Percentiles rank a stretch among this genome's conserved stretches.
phyloP scores from a whole-genome alignment of 2,113 vertebrate genomes.

The Vimba vimba region DNA sequence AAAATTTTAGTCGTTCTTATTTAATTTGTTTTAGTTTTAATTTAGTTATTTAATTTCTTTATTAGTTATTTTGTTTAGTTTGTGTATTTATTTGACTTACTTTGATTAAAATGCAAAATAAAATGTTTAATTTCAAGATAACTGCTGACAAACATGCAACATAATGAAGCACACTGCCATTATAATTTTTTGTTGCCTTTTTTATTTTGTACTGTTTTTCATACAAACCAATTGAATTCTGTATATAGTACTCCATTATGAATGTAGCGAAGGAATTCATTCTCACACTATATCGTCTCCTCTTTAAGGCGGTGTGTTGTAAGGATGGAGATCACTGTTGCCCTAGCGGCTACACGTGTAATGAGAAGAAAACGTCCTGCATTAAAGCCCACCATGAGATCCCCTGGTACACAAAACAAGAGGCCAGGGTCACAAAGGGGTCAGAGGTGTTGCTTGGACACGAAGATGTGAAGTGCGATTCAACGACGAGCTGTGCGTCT shows the following conservation, averaged over 20 bases:
- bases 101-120: not conserved
- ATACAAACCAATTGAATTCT: not conserved
- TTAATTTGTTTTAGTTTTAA: too few relatives aligned
- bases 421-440: conserved; percentile 33
- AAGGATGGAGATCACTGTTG: conserved; percentile 75
- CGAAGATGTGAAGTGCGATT: conserved; percentile 72
- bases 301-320: conserved; percentile 41
- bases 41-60: not conserved
- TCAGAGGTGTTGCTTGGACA: not conserved
- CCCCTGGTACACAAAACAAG: conserved; percentile 71
- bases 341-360: conserved; percentile 72
- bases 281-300: not conserved
- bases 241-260: not conserved
- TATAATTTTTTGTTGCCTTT: not conserved
- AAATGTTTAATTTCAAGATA: not conserved
- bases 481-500: conserved; percentile 71
- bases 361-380: conserved; percentile 66
- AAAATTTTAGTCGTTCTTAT: too few relatives aligned
- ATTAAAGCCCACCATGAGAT: conserved; percentile 50
- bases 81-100: not conserved
- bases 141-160: not conserved
- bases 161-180: not conserved
- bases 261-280: not conserved
- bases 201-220: not conserved
- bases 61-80: too few relatives aligned